Conservation (phyloP, 1,140 invertebrate species). For the Aphaenogaster ashmeadi region DNA sequence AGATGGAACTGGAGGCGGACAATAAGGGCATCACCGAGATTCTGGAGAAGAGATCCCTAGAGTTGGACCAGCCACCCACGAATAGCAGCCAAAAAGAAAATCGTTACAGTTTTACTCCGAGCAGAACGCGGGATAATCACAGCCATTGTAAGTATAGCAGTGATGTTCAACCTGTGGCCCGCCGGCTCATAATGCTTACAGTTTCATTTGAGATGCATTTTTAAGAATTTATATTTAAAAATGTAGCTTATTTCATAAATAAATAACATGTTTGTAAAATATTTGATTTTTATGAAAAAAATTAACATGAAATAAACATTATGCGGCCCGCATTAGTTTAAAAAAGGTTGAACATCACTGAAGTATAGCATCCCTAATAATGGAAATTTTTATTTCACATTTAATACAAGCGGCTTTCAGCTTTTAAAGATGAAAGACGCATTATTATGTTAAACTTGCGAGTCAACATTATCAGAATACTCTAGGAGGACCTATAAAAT, state of each 20-base stretch:
- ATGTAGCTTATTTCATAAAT: too few species aligned
- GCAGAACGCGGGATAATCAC: constrained; percentile 85
- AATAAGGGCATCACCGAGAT: constrained; percentile 99
- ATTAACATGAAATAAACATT: too few species aligned
- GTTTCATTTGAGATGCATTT: too few species aligned
- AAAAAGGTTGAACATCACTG: too few species aligned
- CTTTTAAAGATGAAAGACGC: neutral
- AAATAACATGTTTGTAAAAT: too few species aligned
- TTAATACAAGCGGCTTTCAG: neutral
- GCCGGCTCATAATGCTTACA: too few species aligned
- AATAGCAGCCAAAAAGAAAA: constrained; percentile 89
- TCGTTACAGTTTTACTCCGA: constrained; percentile 87
- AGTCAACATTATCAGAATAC: neutral
- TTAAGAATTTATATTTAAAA: too few species aligned
- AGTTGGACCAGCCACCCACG: constrained; percentile 90
- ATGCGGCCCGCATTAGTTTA: too few species aligned
- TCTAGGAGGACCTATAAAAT: neutral
- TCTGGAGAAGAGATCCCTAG: constrained; percentile 96
- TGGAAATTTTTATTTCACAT: neutral
- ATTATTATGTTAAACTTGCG: neutral
- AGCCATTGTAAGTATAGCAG: constrained; percentile 83
- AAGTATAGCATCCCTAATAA: constrained; percentile 70
- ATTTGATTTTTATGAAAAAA: too few species aligned
- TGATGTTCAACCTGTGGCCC: too few species aligned
- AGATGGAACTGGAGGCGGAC: constrained; percentile 99